Base-by-base conservation (phyloP, 2,113 vertebrate species). In the Trachemys scripta region DNA sequence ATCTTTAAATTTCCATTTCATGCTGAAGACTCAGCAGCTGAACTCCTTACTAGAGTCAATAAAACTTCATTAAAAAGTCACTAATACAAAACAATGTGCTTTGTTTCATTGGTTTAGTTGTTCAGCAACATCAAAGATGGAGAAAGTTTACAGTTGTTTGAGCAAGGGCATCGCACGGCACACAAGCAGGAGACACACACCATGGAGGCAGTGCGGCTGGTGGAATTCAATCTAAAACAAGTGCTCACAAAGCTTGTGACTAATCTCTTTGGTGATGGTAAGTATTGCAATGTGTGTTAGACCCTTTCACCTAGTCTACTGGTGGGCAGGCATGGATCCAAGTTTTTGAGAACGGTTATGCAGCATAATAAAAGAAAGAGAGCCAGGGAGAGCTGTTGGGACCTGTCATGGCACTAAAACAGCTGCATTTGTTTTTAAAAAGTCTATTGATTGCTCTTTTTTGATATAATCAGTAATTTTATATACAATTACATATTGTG, bases 201-300 rank as follows among this genome's bases (percentile, higher is more conserved):
- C 5, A 98, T 99, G 98, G 99, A 99, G 98, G 99, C 99, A 0
- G 97, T 98, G 54, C 99, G 99, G 96, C 98, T 99, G 42, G 80
- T 99, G 88, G 99, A 99, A 96, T 99, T 99, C 82, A 97, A 98
- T 96, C 98, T 99, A 84, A 99, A 99, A 85, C 98, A 96, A 54
- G 99, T 99, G 2, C 98, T 99, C 53, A 98, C 98, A 0, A 97
- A 96, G 54, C 99, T 99, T 35, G 75, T 99, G 96, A 93, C 93
- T 20, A 98, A 99, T 93, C 98, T 99, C 91, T 99, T 99, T 65
- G 99, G 99, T 88, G 97, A 98, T 24, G 99, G 99, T 99, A 98
- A 56, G 98, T 97, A 54, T 54, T 84, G 31, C 20, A 29, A 4
- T 90, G 42, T 47, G 13, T 76, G 11, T 38, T 38, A 72, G 31